Percentiles rank a stretch among this genome's conserved stretches.
phyloP scores from a whole-genome alignment of 2,888 invertebrate genomes.

The Chironomus tentans region DNA sequence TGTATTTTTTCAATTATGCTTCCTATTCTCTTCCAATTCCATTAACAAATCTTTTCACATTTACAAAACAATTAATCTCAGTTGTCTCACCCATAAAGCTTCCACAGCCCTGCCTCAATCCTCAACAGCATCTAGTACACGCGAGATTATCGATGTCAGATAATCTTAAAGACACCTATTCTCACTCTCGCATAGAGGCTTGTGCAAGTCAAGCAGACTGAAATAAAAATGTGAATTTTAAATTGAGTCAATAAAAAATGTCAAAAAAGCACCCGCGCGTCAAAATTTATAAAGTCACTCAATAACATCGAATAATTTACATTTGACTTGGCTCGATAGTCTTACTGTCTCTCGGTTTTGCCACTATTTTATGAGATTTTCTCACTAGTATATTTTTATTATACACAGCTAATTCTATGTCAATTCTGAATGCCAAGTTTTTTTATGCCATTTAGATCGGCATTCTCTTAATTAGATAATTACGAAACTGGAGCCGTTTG shows the following conservation, averaged over 20 bases:
- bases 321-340: no score
- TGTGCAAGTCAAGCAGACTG: no score
- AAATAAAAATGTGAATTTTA: neutral
- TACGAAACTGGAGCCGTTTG: constrained; percentile 1
- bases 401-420: neutral
- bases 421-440: neutral
- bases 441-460: neutral
- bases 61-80: no score
- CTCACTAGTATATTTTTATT: neutral
- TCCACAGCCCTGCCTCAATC: no score
- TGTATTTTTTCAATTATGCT: no score
- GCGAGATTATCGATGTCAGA: neutral
- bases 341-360: no score
- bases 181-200: neutral
- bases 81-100: no score
- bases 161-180: neutral
- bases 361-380: neutral
- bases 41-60: no score
- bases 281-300: neutral
- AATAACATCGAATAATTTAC: neutral
- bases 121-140: no score
- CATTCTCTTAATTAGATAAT: constrained; percentile 8
- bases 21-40: no score
- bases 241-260: neutral
- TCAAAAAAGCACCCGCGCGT: neutral